phyloP scores from a whole-genome alignment of 2,888 invertebrate species.

The Drosophila kambysellisi region DNA sequence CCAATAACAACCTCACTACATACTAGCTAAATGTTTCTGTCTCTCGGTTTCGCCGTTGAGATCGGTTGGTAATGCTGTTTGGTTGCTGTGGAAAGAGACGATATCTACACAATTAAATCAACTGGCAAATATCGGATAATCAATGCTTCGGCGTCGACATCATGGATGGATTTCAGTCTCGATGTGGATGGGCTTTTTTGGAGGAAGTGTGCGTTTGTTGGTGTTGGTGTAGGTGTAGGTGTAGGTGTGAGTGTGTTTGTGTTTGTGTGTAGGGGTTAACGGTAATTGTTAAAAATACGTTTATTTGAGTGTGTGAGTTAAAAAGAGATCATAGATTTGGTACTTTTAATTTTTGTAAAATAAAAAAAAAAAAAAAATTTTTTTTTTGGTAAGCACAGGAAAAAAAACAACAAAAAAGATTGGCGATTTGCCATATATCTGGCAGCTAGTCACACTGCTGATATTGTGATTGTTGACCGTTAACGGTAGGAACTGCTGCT shows the following conservation, averaged over 20 bases:
- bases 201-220: not conserved
- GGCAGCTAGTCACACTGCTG: slow-evolving; percentile 24
- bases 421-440: slow-evolving; percentile 3
- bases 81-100: slow-evolving; percentile 73
- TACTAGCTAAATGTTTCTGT: slow-evolving; percentile 57
- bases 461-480: slow-evolving; percentile 32
- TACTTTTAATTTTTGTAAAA: not conserved
- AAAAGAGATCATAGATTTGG: not conserved
- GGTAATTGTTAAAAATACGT: not conserved
- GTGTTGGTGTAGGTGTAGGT: not conserved
- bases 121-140: slow-evolving; percentile 28
- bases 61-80: slow-evolving; percentile 55
- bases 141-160: slow-evolving; percentile 6
- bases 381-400: slow-evolving; percentile 30
- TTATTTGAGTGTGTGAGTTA: not conserved
- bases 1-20: slow-evolving; percentile 58
- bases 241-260: slow-evolving; percentile 6
- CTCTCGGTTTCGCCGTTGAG: slow-evolving; percentile 55
- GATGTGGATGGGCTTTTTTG: not conserved
- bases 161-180: not conserved
- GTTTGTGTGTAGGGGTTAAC: slow-evolving; percentile 5
- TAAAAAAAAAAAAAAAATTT: slow-evolving; percentile 18
- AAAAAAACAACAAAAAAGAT: slow-evolving; percentile 48
- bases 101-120: slow-evolving; percentile 77
- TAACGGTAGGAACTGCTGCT: slow-evolving; percentile 16